Base-by-base conservation (phyloP, 53 echinoderm and acorn worm genomes). In the Holothuria scabra region DNA sequence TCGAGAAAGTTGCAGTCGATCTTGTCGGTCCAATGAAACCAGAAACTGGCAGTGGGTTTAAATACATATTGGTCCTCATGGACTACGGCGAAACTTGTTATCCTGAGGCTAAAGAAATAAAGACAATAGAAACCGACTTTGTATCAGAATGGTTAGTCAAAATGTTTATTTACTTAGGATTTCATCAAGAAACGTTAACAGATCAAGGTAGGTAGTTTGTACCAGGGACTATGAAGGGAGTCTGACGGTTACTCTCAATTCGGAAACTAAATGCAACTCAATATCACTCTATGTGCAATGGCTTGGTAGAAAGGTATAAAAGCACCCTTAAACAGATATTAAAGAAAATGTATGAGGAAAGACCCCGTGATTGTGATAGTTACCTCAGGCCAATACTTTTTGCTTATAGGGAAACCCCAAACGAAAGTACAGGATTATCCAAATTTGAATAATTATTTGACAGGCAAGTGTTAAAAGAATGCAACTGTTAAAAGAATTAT, bases 381-480 rank as follows among this genome's bases (percentile, higher is more conserved):
- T 90, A 84, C 52, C 35, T 87, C 6, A 66, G 38, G 25, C 87
- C 91, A 52, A 23, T 86, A 28, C 57, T 90, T 9, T 90, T 86
- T 21, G 86, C 90, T 8, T 86, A 82, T 41, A 22, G 87, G 28
- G 91, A 91, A 59, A 79, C 78, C 11, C 91, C 91, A 31, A 87
- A 91, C 37, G 76, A 70, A 4, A 87, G 84, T 55, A 67, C 80
- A 8, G 84, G 87, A 2, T 87, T 91, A 58, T 79, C 91, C 19
- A 87, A 87, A 60, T 91, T 91, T 26, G 87, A 91, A 20, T 25
- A 84, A 19, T 61, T 91, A 24, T 91, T 76, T 68, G 90, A 83
- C 14, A 65, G 90, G 20, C 80, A 33, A 0, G 90, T 90, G 5
- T 32, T 87, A 48, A 87, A 87, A 12, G 87, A 19, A 87, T 87